phyloP scores from a whole-genome alignment of 2,113 vertebrate genomes.

The Chloropsis cyanopogon region DNA sequence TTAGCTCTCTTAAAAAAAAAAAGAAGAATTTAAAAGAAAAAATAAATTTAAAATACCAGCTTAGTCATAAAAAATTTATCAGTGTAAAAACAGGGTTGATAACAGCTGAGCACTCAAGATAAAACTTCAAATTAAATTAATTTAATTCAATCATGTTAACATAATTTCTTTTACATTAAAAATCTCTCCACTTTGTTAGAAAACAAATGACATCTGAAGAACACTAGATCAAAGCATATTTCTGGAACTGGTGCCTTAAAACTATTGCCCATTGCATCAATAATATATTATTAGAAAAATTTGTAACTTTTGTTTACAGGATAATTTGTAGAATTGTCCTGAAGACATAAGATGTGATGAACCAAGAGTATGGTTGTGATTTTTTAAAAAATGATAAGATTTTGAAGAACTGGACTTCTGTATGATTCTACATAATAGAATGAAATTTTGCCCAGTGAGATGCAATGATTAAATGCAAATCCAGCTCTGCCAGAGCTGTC shows the following conservation, averaged over 20 bases:
- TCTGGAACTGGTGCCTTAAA: not conserved
- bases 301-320: not conserved
- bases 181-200: not conserved
- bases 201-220: not conserved
- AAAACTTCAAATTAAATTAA: not conserved
- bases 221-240: not conserved
- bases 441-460: not conserved
- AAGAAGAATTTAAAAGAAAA: not conserved
- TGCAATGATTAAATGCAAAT: not conserved
- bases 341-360: not conserved
- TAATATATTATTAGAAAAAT: not conserved
- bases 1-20: conserved; percentile 78
- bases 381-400: not conserved
- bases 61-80: not conserved
- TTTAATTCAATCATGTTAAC: not conserved
- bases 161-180: not conserved
- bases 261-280: not conserved
- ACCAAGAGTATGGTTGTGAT: not conserved
- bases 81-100: not conserved
- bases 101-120: not conserved
- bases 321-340: not conserved
- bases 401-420: not conserved
- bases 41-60: not conserved
- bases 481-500: not conserved
- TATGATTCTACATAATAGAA: not conserved